phyloP scores from a whole-genome alignment of 2,113 vertebrate species.

The Corythoichthys intestinalis region DNA sequence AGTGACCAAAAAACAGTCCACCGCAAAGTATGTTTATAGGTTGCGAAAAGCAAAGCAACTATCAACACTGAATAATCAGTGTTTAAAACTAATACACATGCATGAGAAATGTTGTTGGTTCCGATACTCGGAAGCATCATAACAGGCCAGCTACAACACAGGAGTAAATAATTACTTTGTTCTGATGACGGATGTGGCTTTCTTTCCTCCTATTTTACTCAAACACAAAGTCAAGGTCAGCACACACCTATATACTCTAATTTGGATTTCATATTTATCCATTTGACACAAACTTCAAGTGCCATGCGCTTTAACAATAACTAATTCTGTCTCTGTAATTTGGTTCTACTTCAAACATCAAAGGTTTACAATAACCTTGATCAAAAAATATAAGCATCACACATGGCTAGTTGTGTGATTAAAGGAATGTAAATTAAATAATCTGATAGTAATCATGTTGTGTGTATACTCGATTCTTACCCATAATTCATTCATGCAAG shows the following conservation, averaged over 20 bases:
- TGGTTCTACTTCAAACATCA: background rate
- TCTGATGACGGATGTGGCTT: too few species aligned
- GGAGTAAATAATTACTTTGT: too few species aligned
- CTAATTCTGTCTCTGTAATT: background rate
- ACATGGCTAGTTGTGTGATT: background rate
- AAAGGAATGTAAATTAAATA: background rate
- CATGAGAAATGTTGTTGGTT: too few species aligned
- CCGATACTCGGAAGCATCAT: too few species aligned
- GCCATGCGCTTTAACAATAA: background rate
- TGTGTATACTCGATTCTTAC: slow-evolving; percentile 3
- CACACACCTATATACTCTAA: background rate
- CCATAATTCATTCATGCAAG: slow-evolving; percentile 51
- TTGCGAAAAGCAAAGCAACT: too few species aligned
- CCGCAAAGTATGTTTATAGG: too few species aligned
- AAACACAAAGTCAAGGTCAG: background rate
- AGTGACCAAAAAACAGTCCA: too few species aligned
- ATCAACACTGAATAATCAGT: too few species aligned
- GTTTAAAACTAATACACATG: too few species aligned
- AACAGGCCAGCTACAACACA: too few species aligned
- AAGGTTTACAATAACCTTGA: background rate
- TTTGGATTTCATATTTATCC: background rate
- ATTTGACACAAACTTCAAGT: background rate
- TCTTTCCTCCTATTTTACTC: too few species aligned
- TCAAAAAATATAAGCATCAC: too few species aligned
- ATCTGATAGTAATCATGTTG: background rate